Evolutionary conservation across 2,113 vertebrate species (phyloP), one percentile per base, ranked within the genome.

Genomic region (Dolichotis patagonum): DNA sequence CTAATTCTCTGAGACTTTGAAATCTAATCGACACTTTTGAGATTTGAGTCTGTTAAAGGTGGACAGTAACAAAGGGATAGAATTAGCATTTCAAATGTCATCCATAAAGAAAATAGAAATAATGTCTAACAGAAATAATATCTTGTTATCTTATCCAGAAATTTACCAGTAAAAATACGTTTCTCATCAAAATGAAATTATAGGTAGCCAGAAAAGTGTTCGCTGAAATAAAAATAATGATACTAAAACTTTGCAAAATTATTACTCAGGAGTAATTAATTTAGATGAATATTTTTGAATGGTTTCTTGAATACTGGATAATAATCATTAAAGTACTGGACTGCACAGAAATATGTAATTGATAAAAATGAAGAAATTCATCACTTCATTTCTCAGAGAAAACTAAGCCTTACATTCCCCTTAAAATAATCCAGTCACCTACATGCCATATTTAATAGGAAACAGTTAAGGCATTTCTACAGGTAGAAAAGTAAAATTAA

Each of bases 401-500:
- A 91, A 85, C 13, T 38, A 69, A 90, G 19, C 2, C 62, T 73
- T 46, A 54, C 38, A 9, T 35, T 88, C 80, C 71, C 87, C 35
- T 84, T 96, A 85, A 96, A 94, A 94, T 88, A 94, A 94, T 46
- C 19, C 54, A 67, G n/a, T 62, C 69, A 62, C 9, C 56, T 46
- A n/a, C 7, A 30, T 24, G n/a, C 52, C 49, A 38, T n/a, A 88
- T 43, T 78, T 65, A 91, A 58, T 60, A 28, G 4, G 20, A 85
- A 77, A 91, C 2, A 84, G 75, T 28, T 73, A 96, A 84, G 35
- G 30, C 26, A 43, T 54, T 20, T 49, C 43, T 7, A 85, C 32
- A 69, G 63, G 22, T 3, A 41, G 85, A 46, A 85, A 88, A 86
- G 71, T 62, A 78, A 7, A 88, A 81, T 77, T 86, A 90, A 86